Base-by-base conservation (phyloP, 2,888 invertebrate species). In the Gandaritis pyraliata region DNA sequence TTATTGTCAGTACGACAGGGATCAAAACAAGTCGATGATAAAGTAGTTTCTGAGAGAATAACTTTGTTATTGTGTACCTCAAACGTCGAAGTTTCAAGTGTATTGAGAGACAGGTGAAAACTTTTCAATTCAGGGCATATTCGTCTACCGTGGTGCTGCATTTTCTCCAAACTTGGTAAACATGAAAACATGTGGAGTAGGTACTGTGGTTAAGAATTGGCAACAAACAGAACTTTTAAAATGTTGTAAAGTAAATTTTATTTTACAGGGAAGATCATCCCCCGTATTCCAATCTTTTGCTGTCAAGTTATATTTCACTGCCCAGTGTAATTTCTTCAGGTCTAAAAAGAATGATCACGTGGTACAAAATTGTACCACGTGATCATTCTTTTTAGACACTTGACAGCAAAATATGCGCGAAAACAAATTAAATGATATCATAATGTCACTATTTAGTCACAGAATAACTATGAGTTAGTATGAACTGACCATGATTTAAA, bases 81-180 rank as follows among this genome's bases (percentile, higher is more conserved):
- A 72, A 75, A 74, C 71, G 68, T 64, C 68, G 49, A 73, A 80
- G 71, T 76, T 80, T 73, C 71, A 68, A 74, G 74, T 73, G 71
- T 74, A 77, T 74, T 75, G 76, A 73, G 61, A 70, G 73, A 71
- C 75, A 77, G 74, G 73, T 75, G 72, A 61, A 69, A 72, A 65
- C 58, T 58, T 63, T 66, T 61, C 60, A 62, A 66, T 70, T 64
- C 64, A 54, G 57, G 52, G 60, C 50, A 57, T 62, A 64, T 58
- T 57, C 56, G n/a, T 56, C 55, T 62, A 46, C n/a, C 51, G 58
- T 59, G 60, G 50, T 13, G 30, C 41, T 61, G 59, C 63, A 64
- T 59, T 65, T 53, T 49, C 39, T 46, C 29, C 7, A 11, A 64
- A 64, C 61, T 65, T 65, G 57, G 57, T 54, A 64, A 64, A 64